Base-by-base conservation (phyloP, 2,113 vertebrate genomes). In the Rhadina sibilatrix region DNA sequence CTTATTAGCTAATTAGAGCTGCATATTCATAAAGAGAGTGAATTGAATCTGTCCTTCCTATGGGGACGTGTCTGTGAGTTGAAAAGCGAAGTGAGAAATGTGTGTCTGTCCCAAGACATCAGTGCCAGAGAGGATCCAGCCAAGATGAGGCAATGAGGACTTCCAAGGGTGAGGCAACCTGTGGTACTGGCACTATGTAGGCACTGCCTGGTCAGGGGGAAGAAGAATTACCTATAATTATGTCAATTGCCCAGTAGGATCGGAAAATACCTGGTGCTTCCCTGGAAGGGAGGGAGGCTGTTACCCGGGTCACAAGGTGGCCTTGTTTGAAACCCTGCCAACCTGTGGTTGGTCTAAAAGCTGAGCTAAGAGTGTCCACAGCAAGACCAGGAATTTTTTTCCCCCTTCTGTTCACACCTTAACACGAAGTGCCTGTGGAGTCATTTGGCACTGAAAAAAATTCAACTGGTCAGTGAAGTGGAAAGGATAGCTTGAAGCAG, bases 1-100 rank as follows among this genome's bases (percentile, higher is more conserved):
- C 57, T 87, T 84, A 89, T 79, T 82, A 87, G 30, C 61, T 84
- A 81, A 76, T 65, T 69, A 50, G 56, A 77, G 22, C 49, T 63
- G 60, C 28, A 17, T 56, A 35, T 77, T 77, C 66, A 38, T 70
- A 10, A 66, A 78, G 50, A 77, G 56, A 38, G 38, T 7, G 71
- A 56, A 21, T 16, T 0, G 1, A 80, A 63, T n/a, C 5, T 1
- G 19, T 61, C 27, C 38, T 42, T 54, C n/a, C 42, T 40, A 2
- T 2, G 18, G 25, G 42, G 50, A 78, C 8, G 70, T 6, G 37
- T 3, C 72, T 3, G 5, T 0, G 23, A 54, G 64, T 8, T 33
- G 18, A 54, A 56, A 80, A 74, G 17, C 2, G 0, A 65, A 59
- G 33, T 4, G 50, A 72, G 84, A 63, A 40, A 47, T 6, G 4